Percentiles rank a stretch among this genome's conserved stretches.
These are phyloP conservation scores for Diaphora mendica DNA, from an alignment of 2,888 invertebrate genomes.

Conservation along the genomic window DNA sequence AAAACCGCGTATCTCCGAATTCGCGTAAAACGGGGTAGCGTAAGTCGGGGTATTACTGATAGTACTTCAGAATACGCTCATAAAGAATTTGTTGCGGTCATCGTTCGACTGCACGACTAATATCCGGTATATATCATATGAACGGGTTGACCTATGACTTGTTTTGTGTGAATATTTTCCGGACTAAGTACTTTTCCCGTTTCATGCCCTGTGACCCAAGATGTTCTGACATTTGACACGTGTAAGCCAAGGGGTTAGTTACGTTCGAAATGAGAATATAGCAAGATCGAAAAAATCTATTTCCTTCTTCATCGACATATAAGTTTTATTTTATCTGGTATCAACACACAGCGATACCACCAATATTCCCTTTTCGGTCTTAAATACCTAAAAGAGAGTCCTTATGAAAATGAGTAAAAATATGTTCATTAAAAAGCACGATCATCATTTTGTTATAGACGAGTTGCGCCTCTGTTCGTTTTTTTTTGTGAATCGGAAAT, in stretches of 20 bases:
- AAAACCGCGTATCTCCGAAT: too few species aligned
- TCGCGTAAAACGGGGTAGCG: too few species aligned
- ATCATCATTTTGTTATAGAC: background rate
- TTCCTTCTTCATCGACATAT: too few species aligned
- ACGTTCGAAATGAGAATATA: background rate
- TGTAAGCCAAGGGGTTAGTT: background rate
- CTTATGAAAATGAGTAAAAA: background rate
- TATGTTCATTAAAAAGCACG: background rate
- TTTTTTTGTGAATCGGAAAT: too few species aligned
- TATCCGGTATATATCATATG: background rate
- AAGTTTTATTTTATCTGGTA: background rate
- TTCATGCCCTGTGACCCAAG: background rate
- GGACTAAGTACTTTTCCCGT: background rate
- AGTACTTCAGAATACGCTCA: too few species aligned
- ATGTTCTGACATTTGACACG: conserved; percentile 9
- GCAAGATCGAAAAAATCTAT: background rate
- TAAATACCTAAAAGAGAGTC: background rate
- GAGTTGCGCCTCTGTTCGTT: too few species aligned
- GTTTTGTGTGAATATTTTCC: background rate
- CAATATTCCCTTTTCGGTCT: background rate
- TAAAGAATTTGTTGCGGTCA: background rate
- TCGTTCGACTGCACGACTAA: background rate
- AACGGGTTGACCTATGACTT: background rate
- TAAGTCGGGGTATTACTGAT: too few species aligned
- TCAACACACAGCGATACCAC: background rate